These are phyloP conservation scores for Aleiodes testaceus DNA, from an alignment of 2,888 invertebrate species.

Conservation along the genomic window DNA sequence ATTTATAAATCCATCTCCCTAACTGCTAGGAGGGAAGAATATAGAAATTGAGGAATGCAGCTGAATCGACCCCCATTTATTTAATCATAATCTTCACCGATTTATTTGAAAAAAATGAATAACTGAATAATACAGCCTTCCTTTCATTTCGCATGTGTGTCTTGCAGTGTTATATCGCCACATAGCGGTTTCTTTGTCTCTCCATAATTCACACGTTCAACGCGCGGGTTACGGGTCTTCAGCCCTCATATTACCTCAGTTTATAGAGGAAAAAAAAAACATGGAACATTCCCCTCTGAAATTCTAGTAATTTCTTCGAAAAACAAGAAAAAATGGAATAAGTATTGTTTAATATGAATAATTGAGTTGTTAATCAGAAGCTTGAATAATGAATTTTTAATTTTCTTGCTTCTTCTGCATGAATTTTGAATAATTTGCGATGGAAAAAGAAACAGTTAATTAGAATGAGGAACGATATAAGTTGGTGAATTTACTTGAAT, in stretches of 20 bases:
- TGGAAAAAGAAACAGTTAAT: background rate
- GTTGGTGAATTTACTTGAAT: conserved; percentile 67
- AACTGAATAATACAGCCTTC: background rate
- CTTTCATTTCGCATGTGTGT: background rate
- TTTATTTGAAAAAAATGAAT: background rate
- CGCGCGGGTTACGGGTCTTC: conserved; percentile 18
- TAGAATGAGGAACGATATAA: background rate
- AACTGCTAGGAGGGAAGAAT: too few relatives aligned
- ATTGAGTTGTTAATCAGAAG: too few relatives aligned
- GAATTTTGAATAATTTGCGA: conserved; percentile 2
- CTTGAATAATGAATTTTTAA: background rate
- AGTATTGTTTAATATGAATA: too few relatives aligned
- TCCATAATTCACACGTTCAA: conserved; percentile 18
- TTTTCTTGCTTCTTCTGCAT: background rate
- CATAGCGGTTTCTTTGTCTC: conserved; percentile 40
- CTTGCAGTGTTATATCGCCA: conserved; percentile 19
- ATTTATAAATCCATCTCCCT: too few relatives aligned
- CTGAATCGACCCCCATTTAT: too few relatives aligned
- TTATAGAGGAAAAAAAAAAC: background rate
- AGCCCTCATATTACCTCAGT: conserved; percentile 19
- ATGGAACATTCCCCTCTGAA: background rate
- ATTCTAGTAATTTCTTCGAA: background rate
- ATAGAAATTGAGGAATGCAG: too few relatives aligned
- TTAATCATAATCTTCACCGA: too few relatives aligned
- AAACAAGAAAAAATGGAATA: too few relatives aligned